Conservation (phyloP, 2,113 vertebrate species). For the Colinus virginianus region DNA sequence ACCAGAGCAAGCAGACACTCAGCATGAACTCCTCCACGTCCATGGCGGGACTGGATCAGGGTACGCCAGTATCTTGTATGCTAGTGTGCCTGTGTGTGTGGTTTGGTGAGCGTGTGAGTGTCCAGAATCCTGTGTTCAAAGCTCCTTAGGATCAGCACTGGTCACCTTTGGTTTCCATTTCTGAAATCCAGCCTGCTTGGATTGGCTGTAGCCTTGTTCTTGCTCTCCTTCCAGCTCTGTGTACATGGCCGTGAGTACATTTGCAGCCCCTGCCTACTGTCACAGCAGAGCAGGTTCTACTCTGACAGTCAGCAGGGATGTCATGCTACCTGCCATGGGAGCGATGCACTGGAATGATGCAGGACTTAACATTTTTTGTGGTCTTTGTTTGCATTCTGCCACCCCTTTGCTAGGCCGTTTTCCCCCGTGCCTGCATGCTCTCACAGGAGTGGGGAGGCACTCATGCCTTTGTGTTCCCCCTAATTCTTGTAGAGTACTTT, state of each 20-base stretch:
- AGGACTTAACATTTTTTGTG: not conserved
- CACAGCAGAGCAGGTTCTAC: not conserved
- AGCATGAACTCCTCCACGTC: constrained; percentile 75
- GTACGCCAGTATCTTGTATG: not conserved
- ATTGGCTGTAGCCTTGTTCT: not conserved
- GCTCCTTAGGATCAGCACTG: not conserved
- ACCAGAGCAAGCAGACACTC: constrained; percentile 79
- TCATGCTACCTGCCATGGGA: not conserved
- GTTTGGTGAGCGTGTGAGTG: not conserved
- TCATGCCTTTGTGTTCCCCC: not conserved
- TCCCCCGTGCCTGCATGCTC: fast-evolving
- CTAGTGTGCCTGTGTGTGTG: fast-evolving
- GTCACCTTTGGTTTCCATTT: not conserved
- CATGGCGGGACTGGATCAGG: constrained; percentile 79
- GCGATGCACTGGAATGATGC: not conserved
- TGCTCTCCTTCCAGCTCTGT: not conserved
- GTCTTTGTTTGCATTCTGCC: not conserved
- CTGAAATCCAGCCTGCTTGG: not conserved
- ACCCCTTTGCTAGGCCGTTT: not conserved
- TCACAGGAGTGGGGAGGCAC: fast-evolving
- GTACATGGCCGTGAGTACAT: not conserved
- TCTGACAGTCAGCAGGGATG: not conserved
- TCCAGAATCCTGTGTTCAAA: too few relatives aligned
- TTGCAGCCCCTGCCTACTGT: not conserved
- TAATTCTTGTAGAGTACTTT: fast-evolving